These are phyloP conservation scores for Acipenser oxyrinchus DNA, from an alignment of 2,797 vertebrate species.

Conservation along the genomic window DNA sequence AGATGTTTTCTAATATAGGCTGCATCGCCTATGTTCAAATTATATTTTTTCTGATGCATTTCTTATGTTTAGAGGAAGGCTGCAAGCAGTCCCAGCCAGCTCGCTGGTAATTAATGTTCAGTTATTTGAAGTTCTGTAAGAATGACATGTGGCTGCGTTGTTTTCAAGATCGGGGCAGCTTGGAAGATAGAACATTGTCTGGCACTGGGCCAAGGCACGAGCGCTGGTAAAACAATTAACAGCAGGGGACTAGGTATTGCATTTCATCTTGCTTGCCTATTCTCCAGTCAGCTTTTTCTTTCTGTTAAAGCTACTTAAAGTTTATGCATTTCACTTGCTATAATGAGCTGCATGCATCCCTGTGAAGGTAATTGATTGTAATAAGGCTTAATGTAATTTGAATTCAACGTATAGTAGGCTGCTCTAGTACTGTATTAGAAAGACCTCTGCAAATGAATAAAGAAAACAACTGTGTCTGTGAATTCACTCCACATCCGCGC, in stretches of 20 bases:
- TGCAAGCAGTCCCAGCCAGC: not conserved
- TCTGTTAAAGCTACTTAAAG: slow-evolving; percentile 9
- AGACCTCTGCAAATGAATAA: not conserved
- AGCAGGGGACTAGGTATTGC: slow-evolving; percentile 32
- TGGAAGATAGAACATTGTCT: slow-evolving; percentile 37
- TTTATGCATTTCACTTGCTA: not conserved
- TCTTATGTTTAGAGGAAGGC: not conserved
- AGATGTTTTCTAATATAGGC: too few relatives aligned
- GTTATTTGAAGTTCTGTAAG: not conserved
- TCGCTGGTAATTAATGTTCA: not conserved
- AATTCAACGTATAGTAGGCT: not conserved
- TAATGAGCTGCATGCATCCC: slow-evolving; percentile 3
- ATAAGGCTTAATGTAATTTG: slow-evolving; percentile 3
- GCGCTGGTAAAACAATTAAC: slow-evolving; percentile 56
- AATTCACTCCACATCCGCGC: too few relatives aligned
- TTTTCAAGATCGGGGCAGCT: not conserved
- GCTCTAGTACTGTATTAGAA: not conserved
- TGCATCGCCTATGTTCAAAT: too few relatives aligned
- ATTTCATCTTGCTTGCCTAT: slow-evolving; percentile 10
- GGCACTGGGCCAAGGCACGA: slow-evolving; percentile 46
- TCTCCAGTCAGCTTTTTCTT: not conserved
- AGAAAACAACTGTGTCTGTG: too few relatives aligned
- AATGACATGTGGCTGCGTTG: not conserved
- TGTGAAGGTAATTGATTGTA: slow-evolving; percentile 13
- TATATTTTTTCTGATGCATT: too few relatives aligned